Conservation (phyloP, 2,113 vertebrate genomes). For the Oophaga pumilio region DNA sequence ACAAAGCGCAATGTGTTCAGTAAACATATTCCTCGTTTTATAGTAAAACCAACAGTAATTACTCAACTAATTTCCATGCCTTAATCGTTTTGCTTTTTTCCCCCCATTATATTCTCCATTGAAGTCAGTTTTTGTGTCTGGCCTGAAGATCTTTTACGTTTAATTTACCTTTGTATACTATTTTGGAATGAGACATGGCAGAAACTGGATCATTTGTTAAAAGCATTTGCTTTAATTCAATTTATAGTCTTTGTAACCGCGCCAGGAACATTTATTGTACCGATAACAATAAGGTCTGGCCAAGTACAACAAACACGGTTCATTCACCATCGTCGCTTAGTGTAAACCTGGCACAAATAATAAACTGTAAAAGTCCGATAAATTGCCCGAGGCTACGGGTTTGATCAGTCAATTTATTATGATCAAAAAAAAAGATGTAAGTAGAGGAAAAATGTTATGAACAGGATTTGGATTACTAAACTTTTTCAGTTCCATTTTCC, state of each 20-base stretch:
- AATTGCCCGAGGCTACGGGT: slow-evolving; percentile 21
- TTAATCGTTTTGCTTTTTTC: slow-evolving; percentile 8
- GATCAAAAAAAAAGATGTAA: slow-evolving; percentile 5
- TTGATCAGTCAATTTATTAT: slow-evolving; percentile 19
- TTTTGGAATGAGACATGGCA: slow-evolving; percentile 21
- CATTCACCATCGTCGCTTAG: slow-evolving; percentile 34
- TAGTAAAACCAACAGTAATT: slow-evolving; percentile 26
- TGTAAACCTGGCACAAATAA: slow-evolving; percentile 36
- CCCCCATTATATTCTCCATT: background rate
- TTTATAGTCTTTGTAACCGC: slow-evolving; percentile 56
- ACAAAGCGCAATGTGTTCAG: slow-evolving; percentile 1
- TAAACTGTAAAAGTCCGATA: slow-evolving; percentile 11
- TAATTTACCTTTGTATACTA: slow-evolving; percentile 43
- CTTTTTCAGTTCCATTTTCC: background rate
- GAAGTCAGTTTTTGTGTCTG: background rate
- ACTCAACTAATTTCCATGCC: slow-evolving; percentile 1
- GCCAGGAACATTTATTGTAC: slow-evolving; percentile 54
- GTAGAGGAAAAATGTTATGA: background rate
- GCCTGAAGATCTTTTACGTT: slow-evolving; percentile 22
- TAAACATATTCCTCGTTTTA: slow-evolving; percentile 21
- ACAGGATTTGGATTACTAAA: background rate
- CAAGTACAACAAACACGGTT: slow-evolving; percentile 61
- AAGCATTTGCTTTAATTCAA: slow-evolving; percentile 57
- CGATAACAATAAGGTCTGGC: slow-evolving; percentile 53
- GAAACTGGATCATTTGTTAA: slow-evolving; percentile 56